Conservation (phyloP, 2,113 vertebrate species). For the Henicopernis longicauda region DNA sequence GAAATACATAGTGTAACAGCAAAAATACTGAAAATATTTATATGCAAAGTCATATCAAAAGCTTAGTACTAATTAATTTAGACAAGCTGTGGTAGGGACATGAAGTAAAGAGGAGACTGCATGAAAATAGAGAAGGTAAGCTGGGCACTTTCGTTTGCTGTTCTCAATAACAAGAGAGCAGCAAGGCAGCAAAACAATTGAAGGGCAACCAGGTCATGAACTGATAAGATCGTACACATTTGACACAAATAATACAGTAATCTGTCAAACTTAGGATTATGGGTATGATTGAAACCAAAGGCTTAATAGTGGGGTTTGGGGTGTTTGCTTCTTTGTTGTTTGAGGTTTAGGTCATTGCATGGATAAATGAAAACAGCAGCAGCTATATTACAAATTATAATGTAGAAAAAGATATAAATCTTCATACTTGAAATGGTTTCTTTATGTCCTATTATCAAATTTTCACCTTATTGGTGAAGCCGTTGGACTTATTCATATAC, state of each 20-base stretch:
- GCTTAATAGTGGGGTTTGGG: background rate
- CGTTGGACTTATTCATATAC: background rate
- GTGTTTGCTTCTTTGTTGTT: background rate
- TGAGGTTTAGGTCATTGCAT: background rate
- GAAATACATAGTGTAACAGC: background rate
- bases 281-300: background rate
- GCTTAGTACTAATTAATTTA: background rate
- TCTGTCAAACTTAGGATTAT: background rate
- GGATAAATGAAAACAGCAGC: background rate
- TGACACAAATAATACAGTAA: background rate
- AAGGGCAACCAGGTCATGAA: background rate
- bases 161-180: background rate
- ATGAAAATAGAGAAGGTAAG: background rate
- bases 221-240: background rate
- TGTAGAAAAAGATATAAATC: background rate
- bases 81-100: background rate
- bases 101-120: background rate
- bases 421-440: background rate
- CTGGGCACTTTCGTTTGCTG: rapidly evolving
- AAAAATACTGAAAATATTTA: background rate
- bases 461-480: background rate
- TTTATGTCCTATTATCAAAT: background rate
- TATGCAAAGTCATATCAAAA: background rate
- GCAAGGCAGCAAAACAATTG: background rate
- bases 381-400: background rate